These are phyloP conservation scores for Latrodectus geometricus DNA, from an alignment of 1,140 invertebrate species.

Conservation along the genomic window DNA sequence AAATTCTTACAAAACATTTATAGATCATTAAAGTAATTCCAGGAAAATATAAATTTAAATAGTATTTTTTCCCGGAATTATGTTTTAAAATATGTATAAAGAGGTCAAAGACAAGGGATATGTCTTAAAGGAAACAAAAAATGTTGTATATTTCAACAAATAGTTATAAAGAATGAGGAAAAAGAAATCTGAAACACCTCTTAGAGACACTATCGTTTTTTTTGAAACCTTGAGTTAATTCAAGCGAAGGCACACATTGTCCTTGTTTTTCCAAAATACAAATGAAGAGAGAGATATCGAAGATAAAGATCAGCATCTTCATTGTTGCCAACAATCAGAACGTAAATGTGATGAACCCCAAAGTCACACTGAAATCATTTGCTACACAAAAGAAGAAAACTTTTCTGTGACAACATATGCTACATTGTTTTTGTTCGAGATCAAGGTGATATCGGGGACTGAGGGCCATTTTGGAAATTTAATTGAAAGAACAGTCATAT, in stretches of 20 bases:
- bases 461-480: not conserved
- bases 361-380: not conserved
- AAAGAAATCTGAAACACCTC: not conserved
- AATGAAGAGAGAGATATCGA: constrained; percentile 16
- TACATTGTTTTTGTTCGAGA: not conserved
- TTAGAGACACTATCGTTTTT: not conserved
- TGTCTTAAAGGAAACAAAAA: not conserved
- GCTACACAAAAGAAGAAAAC: not conserved
- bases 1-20: no score
- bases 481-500: not conserved
- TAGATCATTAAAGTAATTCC: not conserved
- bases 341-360: constrained; percentile 43
- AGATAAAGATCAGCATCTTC: constrained; percentile 44
- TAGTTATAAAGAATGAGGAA: constrained; percentile 10
- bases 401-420: not conserved
- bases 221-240: constrained; percentile 19
- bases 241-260: not conserved
- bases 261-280: constrained; percentile 22
- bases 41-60: not conserved
- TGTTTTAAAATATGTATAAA: not conserved
- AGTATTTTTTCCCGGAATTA: no score
- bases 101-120: not conserved
- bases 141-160: not conserved
- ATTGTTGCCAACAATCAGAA: constrained; percentile 55
- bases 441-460: not conserved